These are phyloP conservation scores for Pangasius mekongensis DNA, from an alignment of 2,797 vertebrate genomes.

Conservation along the genomic window DNA sequence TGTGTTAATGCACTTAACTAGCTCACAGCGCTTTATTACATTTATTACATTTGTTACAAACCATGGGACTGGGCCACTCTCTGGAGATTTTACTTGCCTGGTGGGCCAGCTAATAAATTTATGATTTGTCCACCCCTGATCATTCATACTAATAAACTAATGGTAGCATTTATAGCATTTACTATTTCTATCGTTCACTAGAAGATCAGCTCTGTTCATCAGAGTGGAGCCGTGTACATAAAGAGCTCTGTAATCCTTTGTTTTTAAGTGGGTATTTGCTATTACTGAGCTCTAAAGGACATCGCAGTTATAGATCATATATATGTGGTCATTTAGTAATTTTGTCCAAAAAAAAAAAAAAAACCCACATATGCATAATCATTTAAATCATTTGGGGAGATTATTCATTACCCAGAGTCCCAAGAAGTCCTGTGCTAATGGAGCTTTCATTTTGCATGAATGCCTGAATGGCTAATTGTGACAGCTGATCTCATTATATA, in stretches of 20 bases:
- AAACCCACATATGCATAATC: not conserved
- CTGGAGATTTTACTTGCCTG: not conserved
- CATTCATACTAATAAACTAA: not conserved
- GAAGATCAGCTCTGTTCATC: not conserved
- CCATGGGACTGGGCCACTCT: not conserved
- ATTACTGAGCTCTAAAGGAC: not conserved
- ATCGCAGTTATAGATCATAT: not conserved
- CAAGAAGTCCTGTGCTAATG: not conserved
- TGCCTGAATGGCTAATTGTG: not conserved
- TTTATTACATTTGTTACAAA: not conserved
- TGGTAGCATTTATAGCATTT: not conserved
- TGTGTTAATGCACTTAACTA: not conserved
- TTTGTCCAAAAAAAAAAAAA: not conserved
- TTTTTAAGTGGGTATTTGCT: not conserved
- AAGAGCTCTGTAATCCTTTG: not conserved
- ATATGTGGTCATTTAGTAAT: not conserved
- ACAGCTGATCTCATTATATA: slow-evolving; percentile 1
- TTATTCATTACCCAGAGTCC: not conserved
- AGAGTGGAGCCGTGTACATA: not conserved
- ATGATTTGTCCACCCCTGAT: not conserved
- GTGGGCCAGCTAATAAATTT: not conserved
- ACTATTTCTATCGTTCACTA: not conserved
- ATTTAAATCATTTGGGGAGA: not conserved
- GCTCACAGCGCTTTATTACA: not conserved
- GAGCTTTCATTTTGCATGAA: not conserved